phyloP scores from a whole-genome alignment of 1,140 invertebrate genomes.

The Ips nitidus region DNA sequence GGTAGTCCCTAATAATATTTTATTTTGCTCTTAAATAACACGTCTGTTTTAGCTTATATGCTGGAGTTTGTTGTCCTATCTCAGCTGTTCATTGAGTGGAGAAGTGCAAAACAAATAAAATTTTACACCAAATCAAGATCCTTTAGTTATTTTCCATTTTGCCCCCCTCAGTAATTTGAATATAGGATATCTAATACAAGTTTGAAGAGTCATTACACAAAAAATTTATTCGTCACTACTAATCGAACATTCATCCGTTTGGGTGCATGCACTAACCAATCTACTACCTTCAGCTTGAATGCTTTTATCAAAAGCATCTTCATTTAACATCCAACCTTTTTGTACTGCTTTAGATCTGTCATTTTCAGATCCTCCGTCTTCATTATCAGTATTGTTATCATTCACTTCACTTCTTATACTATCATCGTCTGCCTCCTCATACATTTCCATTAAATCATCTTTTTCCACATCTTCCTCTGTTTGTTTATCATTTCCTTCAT shows the following conservation, averaged over 20 bases:
- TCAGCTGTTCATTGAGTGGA: neutral
- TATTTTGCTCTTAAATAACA: neutral
- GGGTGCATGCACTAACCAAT: neutral
- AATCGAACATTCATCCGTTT: neutral
- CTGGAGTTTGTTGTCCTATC: conserved; percentile 5
- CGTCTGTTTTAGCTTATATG: neutral
- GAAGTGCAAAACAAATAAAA: no score
- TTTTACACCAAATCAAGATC: no score
- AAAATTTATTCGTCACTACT: neutral
- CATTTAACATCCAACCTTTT: conserved; percentile 3
- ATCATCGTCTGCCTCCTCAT: neutral
- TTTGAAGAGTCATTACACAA: neutral
- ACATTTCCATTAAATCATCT: neutral
- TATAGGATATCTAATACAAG: neutral
- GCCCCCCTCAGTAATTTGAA: neutral
- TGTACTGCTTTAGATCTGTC: neutral
- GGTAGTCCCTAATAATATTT: neutral
- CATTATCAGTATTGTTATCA: neutral
- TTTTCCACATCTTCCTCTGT: neutral
- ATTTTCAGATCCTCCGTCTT: neutral
- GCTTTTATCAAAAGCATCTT: neutral
- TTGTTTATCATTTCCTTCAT: neutral
- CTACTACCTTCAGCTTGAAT: neutral
- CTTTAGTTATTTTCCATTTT: neutral
- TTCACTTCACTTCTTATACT: no score